Base-by-base conservation (phyloP, 2,888 invertebrate genomes). In the Sepiola atlantica region DNA sequence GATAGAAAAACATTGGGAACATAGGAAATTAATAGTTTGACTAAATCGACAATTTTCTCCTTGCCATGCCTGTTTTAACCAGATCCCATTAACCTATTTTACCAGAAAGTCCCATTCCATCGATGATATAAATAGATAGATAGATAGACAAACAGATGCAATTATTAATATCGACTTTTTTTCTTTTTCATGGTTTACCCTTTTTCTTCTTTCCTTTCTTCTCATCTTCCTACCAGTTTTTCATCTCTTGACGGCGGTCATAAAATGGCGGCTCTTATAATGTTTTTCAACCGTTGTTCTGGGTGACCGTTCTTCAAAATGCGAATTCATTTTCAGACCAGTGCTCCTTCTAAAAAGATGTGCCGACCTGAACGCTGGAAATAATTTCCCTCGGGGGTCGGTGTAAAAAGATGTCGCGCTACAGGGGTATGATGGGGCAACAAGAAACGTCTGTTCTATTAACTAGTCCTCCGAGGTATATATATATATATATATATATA, bases 381-480 rank as follows among this genome's bases (percentile, higher is more conserved):
- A 77, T 77, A 77, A 77, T 77, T 77, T 77, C 77, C 77, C 77
- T 77, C n/a, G 77, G 77, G 77, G 77, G 16, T 8, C 45, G 2
- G 2, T 45, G 45, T 45, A 8, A n/a, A 14, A 77, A 77, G 77
- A 77, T n/a, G 77, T 77, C 77, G 45, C 45, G 45, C 4, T 4
- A 45, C 45, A 8, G 45, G 45, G 8, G 45, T 45, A 45, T 45
- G 45, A 2, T 45, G 45, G 45, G 45, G 45, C n/a, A 77, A n/a
- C 16, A 77, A 77, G 77, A 77, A 77, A 77, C 77, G 77, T 77
- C n/a, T n/a, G n/a, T 77, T 77, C 77, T n/a, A 77, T 77, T 77
- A 77, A 77, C 77, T 18, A 77, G n/a, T 77, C 77, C 77, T 77
- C n/a, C 1, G 77, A n/a, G 77, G n/a, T n/a, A n/a, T 12, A 1